Evolutionary conservation across 2,797 vertebrate species (phyloP).

Genomic region (Taeniopygia guttata): DNA sequence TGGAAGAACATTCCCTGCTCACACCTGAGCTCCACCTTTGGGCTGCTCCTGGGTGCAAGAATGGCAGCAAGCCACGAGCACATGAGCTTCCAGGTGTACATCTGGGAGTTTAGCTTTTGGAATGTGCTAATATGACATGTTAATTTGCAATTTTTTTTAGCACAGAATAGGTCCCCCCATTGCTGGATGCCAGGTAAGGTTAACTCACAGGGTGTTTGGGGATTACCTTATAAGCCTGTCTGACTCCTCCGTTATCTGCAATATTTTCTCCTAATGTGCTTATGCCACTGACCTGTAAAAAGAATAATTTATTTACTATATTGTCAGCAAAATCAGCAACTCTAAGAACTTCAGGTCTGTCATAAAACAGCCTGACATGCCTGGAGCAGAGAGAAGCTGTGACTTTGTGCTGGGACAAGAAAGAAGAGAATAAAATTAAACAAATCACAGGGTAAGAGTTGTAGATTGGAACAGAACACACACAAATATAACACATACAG

Average conservation of each 20-base stretch:
- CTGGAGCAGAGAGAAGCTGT: neutral
- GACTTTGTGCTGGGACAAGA: neutral
- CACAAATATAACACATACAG: neutral
- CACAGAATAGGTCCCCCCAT: too few relatives aligned
- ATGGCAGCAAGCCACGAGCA: neutral
- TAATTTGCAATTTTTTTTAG: neutral
- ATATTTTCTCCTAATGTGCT: conserved; percentile 97
- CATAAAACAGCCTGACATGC: neutral
- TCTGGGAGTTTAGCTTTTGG: neutral
- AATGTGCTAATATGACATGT: neutral
- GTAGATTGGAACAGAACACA: neutral
- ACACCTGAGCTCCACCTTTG: neutral
- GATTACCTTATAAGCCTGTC: conserved; percentile 92
- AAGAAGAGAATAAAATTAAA: neutral
- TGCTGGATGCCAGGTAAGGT: neutral
- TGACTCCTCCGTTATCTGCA: conserved; percentile 93
- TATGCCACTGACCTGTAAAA: conserved; percentile 86
- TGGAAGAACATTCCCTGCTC: neutral
- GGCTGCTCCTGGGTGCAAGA: neutral
- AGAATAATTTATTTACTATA: neutral
- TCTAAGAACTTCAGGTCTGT: neutral
- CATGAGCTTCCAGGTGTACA: neutral
- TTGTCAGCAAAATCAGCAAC: neutral
- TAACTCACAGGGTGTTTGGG: neutral
- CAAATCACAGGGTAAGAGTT: neutral